phyloP scores from a whole-genome alignment of 2,888 invertebrate species.

The Aphidius colemani region DNA sequence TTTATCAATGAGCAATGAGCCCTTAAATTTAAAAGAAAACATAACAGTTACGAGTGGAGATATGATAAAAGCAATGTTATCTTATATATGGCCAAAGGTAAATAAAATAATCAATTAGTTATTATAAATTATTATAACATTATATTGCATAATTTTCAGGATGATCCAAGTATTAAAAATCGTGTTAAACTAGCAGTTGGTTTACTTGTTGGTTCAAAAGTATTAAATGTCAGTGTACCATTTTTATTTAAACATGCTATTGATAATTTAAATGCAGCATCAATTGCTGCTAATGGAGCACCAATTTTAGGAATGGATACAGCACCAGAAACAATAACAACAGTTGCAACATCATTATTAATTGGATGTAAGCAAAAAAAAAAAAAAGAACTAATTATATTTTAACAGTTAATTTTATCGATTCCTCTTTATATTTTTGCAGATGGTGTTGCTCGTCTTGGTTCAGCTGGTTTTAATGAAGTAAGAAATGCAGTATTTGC shows the following conservation, averaged over 20 bases:
- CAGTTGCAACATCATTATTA: slow-evolving; percentile 78
- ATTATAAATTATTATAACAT: neutral
- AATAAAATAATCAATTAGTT: slow-evolving; percentile 24
- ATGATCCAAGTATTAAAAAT: slow-evolving; percentile 73
- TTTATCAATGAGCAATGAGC: slow-evolving; percentile 70
- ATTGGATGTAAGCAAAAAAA: slow-evolving; percentile 77
- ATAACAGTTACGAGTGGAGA: slow-evolving; percentile 70
- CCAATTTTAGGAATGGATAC: slow-evolving; percentile 75
- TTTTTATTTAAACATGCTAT: slow-evolving; percentile 94
- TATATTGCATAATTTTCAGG: slow-evolving; percentile 60
- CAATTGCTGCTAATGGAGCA: slow-evolving; percentile 61
- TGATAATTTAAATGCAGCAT: slow-evolving; percentile 77
- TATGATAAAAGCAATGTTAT: slow-evolving; percentile 86
- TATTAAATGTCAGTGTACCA: slow-evolving; percentile 90
- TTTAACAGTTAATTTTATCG: slow-evolving; percentile 4
- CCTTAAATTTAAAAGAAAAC: slow-evolving; percentile 66
- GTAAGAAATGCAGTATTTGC: slow-evolving; percentile 97
- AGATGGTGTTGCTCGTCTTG: slow-evolving; percentile 94
- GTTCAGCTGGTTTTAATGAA: slow-evolving; percentile 93
- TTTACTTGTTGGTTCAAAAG: slow-evolving; percentile 80
- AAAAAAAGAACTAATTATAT: slow-evolving; percentile 25
- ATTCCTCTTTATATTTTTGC: slow-evolving; percentile 28
- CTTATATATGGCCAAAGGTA: slow-evolving; percentile 95
- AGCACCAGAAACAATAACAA: slow-evolving; percentile 79
- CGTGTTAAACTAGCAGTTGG: slow-evolving; percentile 85